Percentiles rank a stretch among this genome's conserved stretches.
Evolutionary conservation across 2,113 vertebrate species (phyloP).

Genomic region (Heteronetta atricapilla): DNA sequence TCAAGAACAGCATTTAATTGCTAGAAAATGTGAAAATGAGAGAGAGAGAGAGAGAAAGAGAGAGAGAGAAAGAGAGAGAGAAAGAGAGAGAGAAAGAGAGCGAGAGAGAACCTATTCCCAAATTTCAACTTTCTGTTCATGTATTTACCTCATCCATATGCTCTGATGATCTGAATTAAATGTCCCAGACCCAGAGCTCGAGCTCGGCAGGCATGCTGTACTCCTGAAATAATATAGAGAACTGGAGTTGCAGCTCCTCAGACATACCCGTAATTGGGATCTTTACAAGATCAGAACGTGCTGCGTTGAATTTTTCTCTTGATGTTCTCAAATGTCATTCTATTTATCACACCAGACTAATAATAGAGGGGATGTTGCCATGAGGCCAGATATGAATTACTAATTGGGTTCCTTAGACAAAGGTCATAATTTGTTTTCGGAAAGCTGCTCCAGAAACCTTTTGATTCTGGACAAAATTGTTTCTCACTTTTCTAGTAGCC

Average conservation of each 20-base stretch:
- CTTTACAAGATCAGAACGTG: background rate
- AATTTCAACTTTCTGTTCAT: background rate
- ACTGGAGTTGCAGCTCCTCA: background rate
- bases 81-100: background rate
- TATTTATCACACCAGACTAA: background rate
- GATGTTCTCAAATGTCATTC: background rate
- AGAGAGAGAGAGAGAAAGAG: background rate
- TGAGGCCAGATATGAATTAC: background rate
- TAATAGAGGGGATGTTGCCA: background rate
- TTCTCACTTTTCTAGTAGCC: background rate
- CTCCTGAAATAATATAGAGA: background rate
- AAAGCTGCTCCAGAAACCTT: background rate
- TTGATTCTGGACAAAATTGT: background rate
- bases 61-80: background rate
- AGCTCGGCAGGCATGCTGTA: background rate
- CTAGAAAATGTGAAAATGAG: background rate
- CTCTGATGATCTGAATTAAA: background rate
- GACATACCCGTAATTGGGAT: background rate
- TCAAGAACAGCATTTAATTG: constrained; percentile 22
- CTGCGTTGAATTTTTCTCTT: background rate
- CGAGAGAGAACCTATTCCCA: background rate
- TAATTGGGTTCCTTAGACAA: background rate
- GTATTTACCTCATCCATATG: background rate
- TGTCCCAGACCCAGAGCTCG: background rate
- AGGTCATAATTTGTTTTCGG: background rate